Conservation (phyloP, 2,113 vertebrate species). For the Psammodynastes pulverulentus region DNA sequence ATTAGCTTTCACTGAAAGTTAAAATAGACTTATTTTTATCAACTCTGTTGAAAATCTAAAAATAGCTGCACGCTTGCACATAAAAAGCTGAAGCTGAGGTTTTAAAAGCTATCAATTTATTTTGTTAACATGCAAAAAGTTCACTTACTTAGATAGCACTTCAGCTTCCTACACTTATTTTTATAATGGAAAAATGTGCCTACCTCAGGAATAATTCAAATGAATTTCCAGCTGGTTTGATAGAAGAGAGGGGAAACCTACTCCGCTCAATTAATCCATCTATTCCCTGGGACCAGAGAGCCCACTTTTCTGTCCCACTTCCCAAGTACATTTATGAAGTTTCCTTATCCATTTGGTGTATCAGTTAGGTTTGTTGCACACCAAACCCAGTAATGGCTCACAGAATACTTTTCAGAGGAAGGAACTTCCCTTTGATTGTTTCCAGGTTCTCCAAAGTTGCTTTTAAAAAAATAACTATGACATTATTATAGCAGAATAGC, state of each 20-base stretch:
- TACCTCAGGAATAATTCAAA: not conserved
- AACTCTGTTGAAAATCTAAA: constrained; percentile 53
- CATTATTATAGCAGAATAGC: not conserved
- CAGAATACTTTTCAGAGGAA: not conserved
- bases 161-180: constrained; percentile 23
- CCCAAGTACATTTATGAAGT: not conserved
- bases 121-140: constrained; percentile 48
- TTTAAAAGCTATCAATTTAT: not conserved
- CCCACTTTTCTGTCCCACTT: not conserved
- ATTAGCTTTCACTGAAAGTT: constrained; percentile 58
- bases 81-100: constrained; percentile 51
- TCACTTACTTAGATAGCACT: constrained; percentile 35
- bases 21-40: constrained; percentile 53
- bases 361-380: not conserved
- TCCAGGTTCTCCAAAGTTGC: not conserved
- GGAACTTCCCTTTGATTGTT: not conserved
- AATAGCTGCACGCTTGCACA: constrained; percentile 48
- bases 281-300: not conserved
- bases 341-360: not conserved
- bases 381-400: not conserved
- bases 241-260: not conserved
- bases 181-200: constrained; percentile 23
- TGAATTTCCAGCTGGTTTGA: constrained; percentile 2
- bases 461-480: not conserved
- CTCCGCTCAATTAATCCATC: not conserved